Evolutionary conservation across 2,113 vertebrate species (phyloP).

Genomic region (Chiloscyllium plagiosum): DNA sequence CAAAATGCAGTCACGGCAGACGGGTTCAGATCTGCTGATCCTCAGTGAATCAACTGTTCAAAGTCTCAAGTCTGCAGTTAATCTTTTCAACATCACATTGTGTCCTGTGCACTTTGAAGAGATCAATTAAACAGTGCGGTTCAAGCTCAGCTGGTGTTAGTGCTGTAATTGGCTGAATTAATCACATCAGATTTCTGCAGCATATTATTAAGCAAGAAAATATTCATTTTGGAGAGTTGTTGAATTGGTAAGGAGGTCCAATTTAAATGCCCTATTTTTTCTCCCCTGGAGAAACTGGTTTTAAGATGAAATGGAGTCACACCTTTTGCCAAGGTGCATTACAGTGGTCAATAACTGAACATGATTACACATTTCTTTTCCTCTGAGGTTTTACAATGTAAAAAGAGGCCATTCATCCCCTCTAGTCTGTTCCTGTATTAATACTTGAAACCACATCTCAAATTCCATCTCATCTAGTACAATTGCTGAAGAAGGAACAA

Average conservation of each 20-base stretch:
- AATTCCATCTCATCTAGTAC: not conserved
- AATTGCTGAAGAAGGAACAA: too few species aligned
- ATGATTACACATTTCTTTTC: not conserved
- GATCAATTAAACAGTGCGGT: not conserved
- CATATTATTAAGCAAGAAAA: conserved; percentile 1
- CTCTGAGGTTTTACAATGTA: too few species aligned
- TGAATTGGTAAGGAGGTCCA: not conserved
- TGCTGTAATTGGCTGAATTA: not conserved
- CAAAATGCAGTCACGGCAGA: not conserved
- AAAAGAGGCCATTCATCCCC: not conserved
- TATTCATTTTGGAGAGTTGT: conserved; percentile 7
- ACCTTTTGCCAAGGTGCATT: not conserved
- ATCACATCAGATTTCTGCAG: conserved; percentile 23
- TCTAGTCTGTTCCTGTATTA: not conserved
- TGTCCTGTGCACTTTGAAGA: not conserved
- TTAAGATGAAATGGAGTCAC: not conserved
- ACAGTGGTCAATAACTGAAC: not conserved
- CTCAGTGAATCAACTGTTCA: not conserved
- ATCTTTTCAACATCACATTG: not conserved
- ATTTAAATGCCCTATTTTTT: not conserved
- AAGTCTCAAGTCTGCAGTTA: not conserved
- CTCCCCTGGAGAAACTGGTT: not conserved
- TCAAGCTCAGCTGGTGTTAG: not conserved
- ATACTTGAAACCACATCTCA: too few species aligned
- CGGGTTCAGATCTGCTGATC: not conserved